These are phyloP conservation scores for Carposina sasakii DNA, from an alignment of 1,140 invertebrate genomes.

Conservation along the genomic window DNA sequence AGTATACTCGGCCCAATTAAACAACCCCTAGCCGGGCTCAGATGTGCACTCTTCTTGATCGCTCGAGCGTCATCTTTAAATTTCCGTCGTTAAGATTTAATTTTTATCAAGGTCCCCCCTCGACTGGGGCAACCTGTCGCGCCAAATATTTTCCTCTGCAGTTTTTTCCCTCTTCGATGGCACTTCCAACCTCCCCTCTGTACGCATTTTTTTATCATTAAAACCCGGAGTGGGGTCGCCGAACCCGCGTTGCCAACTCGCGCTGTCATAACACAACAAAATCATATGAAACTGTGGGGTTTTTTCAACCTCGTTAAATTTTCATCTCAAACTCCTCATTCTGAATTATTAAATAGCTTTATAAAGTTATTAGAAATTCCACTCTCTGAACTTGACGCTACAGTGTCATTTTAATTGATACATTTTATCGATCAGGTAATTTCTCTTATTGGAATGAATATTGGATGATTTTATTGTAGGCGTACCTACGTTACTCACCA, in stretches of 20 bases:
- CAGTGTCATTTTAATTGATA: no score
- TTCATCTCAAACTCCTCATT: neutral
- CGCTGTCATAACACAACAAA: conserved; percentile 69
- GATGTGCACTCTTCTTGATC: conserved; percentile 70
- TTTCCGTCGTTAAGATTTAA: conserved; percentile 72
- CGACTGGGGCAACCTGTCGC: conserved; percentile 59
- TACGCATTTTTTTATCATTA: conserved; percentile 73
- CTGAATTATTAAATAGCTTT: neutral
- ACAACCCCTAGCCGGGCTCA: conserved; percentile 59
- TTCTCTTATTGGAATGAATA: no score
- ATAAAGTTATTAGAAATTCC: no score
- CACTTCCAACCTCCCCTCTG: conserved; percentile 65
- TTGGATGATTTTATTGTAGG: no score
- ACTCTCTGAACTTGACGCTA: no score
- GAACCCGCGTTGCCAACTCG: conserved; percentile 59
- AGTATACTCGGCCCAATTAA: conserved; percentile 61
- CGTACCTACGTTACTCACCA: no score
- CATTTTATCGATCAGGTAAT: no score
- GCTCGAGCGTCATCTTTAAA: conserved; percentile 70
- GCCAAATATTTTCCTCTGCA: conserved; percentile 71
- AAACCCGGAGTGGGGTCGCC: conserved; percentile 66
- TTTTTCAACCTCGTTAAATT: conserved; percentile 19
- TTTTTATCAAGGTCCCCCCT: conserved; percentile 58
- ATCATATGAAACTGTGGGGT: conserved; percentile 43
- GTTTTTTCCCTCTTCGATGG: conserved; percentile 69